These are phyloP conservation scores for Isurus oxyrinchus DNA, from an alignment of 2,113 vertebrate species.

Conservation along the genomic window DNA sequence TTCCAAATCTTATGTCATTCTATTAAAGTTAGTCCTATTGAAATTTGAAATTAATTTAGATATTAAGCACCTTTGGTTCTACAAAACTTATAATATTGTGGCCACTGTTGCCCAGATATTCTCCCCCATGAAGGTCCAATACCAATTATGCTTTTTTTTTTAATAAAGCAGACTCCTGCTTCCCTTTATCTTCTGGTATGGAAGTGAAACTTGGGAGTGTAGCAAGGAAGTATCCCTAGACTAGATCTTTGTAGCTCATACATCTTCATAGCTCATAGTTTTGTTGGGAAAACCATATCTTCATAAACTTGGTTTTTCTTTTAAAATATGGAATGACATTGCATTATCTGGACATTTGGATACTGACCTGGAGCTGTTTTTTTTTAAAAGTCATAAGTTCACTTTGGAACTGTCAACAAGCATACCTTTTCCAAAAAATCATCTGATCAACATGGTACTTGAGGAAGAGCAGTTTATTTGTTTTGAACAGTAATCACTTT, in stretches of 20 bases:
- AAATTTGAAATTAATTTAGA: not conserved
- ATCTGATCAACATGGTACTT: no score
- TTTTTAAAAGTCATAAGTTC: no score
- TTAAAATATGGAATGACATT: no score
- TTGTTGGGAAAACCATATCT: no score
- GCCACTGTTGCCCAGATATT: not conserved
- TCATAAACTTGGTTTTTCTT: no score
- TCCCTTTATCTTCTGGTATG: not conserved
- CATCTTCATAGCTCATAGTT: not conserved
- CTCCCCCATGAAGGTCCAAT: not conserved
- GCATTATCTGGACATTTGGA: no score
- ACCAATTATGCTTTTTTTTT: not conserved
- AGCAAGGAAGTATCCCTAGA: not conserved
- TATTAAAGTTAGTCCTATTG: not conserved
- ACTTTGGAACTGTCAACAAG: no score
- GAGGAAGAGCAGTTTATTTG: no score
- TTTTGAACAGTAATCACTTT: no score
- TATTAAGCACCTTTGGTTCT: not conserved
- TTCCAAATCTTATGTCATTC: not conserved
- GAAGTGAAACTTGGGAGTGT: not conserved
- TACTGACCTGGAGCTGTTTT: no score
- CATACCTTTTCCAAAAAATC: no score
- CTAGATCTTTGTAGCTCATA: not conserved
- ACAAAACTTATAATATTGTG: not conserved
- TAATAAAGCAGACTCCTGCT: not conserved